phyloP scores from a whole-genome alignment of 2,888 invertebrate genomes.

The Phengaris alcon region DNA sequence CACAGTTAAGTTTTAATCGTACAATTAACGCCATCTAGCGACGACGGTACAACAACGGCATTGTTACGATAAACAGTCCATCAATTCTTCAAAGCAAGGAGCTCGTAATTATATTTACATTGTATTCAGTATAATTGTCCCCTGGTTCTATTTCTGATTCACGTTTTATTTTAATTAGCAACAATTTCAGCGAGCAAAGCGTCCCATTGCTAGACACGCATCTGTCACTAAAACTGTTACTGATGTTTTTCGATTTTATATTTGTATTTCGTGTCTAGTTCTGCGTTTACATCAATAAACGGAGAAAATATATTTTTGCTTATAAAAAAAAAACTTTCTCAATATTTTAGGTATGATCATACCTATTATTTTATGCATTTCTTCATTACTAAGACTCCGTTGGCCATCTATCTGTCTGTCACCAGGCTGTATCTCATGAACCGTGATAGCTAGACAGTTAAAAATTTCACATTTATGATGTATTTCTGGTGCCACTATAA shows the following conservation, averaged over 20 bases:
- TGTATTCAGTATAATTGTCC: neutral
- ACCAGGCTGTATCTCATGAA: too few relatives aligned
- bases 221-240: constrained; percentile 43
- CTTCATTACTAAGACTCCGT: too few relatives aligned
- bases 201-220: constrained; percentile 44
- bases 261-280: neutral
- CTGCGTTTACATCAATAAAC: neutral
- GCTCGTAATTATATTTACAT: neutral
- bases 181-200: constrained; percentile 44
- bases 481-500: too few relatives aligned
- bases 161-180: constrained; percentile 24
- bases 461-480: too few relatives aligned
- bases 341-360: too few relatives aligned
- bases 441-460: too few relatives aligned
- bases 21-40: neutral
- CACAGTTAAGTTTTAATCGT: neutral
- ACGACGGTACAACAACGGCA: neutral
- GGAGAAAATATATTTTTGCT: neutral
- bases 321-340: neutral
- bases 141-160: neutral
- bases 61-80: too few relatives aligned
- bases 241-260: constrained; percentile 28
- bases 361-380: too few relatives aligned
- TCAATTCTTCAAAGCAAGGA: too few relatives aligned
- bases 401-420: too few relatives aligned